phyloP scores from a whole-genome alignment of 2,888 invertebrate genomes.

The Rhagonycha fulva region DNA sequence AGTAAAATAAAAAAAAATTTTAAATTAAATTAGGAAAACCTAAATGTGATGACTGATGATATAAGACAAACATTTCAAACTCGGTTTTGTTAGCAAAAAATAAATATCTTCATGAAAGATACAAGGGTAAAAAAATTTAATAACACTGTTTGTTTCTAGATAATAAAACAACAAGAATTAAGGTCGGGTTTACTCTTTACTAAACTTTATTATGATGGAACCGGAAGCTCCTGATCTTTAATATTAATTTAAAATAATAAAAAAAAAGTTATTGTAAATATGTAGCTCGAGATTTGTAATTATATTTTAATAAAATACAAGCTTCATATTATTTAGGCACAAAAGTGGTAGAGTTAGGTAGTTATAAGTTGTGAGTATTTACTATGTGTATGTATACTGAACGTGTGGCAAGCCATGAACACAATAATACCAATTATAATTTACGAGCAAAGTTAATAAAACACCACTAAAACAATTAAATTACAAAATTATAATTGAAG shows the following conservation, averaged over 20 bases:
- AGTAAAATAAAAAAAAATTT: neutral
- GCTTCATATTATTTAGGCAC: neutral
- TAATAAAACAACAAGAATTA: neutral
- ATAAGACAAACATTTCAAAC: neutral
- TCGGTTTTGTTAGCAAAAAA: neutral
- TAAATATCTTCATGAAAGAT: neutral
- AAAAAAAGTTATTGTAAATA: neutral
- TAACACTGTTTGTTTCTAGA: neutral
- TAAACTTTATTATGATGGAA: neutral
- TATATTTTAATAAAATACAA: neutral
- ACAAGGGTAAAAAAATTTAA: neutral
- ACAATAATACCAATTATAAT: neutral
- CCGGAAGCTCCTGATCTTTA: neutral
- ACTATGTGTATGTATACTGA: neutral
- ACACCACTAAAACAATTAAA: neutral
- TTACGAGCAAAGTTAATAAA: neutral
- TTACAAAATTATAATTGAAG: neutral
- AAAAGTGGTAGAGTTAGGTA: neutral
- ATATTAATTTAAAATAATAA: neutral
- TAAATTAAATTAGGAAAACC: neutral
- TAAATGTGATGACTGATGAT: neutral
- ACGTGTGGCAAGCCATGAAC: neutral
- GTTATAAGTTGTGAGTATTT: neutral
- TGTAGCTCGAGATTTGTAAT: neutral
- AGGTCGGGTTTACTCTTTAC: neutral